Evolutionary conservation across 2,888 invertebrate genomes (phyloP).

Genomic region (Netelia inedita): DNA sequence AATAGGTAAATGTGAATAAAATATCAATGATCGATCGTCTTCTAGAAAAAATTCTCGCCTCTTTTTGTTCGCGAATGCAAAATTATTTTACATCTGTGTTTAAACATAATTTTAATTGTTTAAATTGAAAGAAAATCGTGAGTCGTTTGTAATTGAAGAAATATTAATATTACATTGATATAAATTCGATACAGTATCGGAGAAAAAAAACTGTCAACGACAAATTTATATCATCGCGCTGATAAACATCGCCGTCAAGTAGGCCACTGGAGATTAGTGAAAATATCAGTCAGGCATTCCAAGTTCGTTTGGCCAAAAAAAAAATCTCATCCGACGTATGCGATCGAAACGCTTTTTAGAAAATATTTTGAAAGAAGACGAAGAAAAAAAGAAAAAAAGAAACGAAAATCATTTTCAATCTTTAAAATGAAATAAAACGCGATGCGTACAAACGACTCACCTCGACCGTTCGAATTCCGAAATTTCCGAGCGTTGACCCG

Average conservation of each 20-base stretch:
- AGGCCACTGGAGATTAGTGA: constrained; percentile 6
- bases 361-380: not conserved
- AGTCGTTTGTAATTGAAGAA: too few species aligned
- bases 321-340: too few species aligned
- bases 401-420: not conserved
- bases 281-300: constrained; percentile 12
- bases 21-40: not conserved
- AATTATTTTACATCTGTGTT: not conserved
- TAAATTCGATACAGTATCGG: too few species aligned
- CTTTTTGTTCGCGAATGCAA: too few species aligned
- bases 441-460: constrained; percentile 37
- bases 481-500: constrained; percentile 28
- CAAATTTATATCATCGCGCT: constrained; percentile 11
- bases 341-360: too few species aligned
- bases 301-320: constrained; percentile 19
- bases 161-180: too few species aligned
- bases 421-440: not conserved
- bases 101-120: too few species aligned
- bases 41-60: not conserved
- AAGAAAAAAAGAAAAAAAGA: constrained; percentile 2
- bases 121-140: not conserved
- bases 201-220: constrained; percentile 10
- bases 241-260: constrained; percentile 5
- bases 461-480: constrained; percentile 33
- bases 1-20: not conserved